Evolutionary conservation across 2,888 invertebrate genomes (phyloP), one percentile per base, ranked within the genome.

Genomic region (Ichneumoninae sp.): DNA sequence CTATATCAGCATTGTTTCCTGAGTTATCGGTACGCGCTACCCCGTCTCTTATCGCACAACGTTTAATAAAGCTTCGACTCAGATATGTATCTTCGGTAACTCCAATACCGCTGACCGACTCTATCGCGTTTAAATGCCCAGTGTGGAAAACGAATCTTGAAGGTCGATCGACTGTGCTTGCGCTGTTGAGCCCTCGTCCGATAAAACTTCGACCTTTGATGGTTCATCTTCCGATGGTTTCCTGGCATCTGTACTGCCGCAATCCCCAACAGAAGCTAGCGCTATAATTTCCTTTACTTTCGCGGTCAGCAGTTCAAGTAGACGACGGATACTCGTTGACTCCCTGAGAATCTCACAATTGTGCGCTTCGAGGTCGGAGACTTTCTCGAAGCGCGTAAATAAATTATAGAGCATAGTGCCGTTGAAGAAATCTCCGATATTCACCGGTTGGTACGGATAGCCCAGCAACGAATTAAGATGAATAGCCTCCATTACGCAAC

Each of bases 331-430:
- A 76, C 89, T 92, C 19, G 94, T 93, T 6, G 93, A 91, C 75
- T 91, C 83, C 83, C 89, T 79, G 33, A 95, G 88, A 8, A 91
- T 79, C 47, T 83, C 68, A 13, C 60, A 36, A 1, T 96, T 91
- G 90, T 95, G 96, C 63, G 89, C 90, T 36, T 94, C 92, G 0
- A 96, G 93, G 89, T 96, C 94, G 0, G 91, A 85, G 33, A 96
- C 95, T 86, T 94, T 95, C 83, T 95, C 95, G 68, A 97, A 94
- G 92, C 96, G 95, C 40, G 94, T 93, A 81, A 96, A 96, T 33
- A 96, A 93, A 94, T 97, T 97, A 89, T 97, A 97, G 1, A 97
- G 92, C 93, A 97, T 96, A 0, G 97, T 96, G 0, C 97, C 97
- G 93, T 97, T 96, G 87, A 95, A 97, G 85, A 95, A 94, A 88